Evolutionary conservation across 1,140 invertebrate genomes (phyloP).

Genomic region (Venturia canescens): DNA sequence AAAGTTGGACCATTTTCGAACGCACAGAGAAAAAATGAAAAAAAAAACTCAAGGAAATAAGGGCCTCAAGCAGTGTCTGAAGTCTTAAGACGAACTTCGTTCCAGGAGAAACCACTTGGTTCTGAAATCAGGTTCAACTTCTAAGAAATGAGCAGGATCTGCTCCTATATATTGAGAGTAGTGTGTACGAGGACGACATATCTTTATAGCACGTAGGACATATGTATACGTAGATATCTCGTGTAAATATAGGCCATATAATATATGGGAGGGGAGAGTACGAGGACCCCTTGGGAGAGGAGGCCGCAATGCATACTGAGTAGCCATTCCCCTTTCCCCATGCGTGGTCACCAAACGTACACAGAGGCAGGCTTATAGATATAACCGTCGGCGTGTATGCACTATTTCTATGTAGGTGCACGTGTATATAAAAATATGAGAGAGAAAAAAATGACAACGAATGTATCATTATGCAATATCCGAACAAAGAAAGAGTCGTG

Average conservation of each 20-base stretch:
- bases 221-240: constrained; percentile 30
- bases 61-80: no score
- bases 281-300: constrained; percentile 63
- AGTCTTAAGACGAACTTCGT: no score
- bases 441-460: constrained; percentile 66
- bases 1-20: background rate
- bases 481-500: background rate
- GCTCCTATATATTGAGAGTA: background rate
- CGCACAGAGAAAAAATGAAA: no score
- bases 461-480: constrained; percentile 64
- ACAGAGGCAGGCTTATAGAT: constrained; percentile 30
- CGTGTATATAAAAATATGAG: constrained; percentile 64
- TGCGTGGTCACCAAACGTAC: constrained; percentile 71
- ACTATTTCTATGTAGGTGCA: background rate
- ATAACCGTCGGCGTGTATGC: background rate
- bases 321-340: constrained; percentile 70
- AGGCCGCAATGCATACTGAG: constrained; percentile 76
- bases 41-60: no score
- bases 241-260: constrained; percentile 59
- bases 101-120: no score
- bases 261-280: constrained; percentile 62
- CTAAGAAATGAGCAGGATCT: no score
- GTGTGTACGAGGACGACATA: background rate
- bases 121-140: no score
- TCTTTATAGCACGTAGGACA: constrained; percentile 16